These are phyloP conservation scores for Pseudorasbora parva DNA, from an alignment of 2,113 vertebrate genomes.

Conservation along the genomic window DNA sequence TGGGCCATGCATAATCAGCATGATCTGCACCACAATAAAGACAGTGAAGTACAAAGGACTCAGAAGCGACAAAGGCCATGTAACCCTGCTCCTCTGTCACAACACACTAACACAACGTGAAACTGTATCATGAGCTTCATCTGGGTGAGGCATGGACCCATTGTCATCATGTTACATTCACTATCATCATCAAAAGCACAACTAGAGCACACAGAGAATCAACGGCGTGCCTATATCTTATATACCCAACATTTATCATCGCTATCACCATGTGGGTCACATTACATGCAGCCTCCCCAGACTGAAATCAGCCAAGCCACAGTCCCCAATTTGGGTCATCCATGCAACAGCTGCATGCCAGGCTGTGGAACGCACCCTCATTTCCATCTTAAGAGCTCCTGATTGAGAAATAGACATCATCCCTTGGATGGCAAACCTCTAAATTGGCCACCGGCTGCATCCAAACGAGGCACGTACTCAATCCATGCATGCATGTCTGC, in stretches of 20 bases:
- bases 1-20: background rate
- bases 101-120: conserved; percentile 13
- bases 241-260: background rate
- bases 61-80: conserved; percentile 26
- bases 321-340: conserved; percentile 50
- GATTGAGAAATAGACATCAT: conserved; percentile 48
- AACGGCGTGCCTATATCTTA: conserved; percentile 30
- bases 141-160: conserved; percentile 17
- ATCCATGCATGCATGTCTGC: conserved; percentile 10
- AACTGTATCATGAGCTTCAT: conserved; percentile 27
- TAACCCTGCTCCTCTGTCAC: conserved; percentile 17
- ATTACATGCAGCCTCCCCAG: conserved; percentile 24
- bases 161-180: conserved; percentile 12
- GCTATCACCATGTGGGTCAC: conserved; percentile 21
- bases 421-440: conserved; percentile 5
- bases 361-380: conserved; percentile 45
- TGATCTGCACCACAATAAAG: conserved; percentile 32
- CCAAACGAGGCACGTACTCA: background rate
- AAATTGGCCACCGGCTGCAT: conserved; percentile 29
- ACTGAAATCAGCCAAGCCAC: conserved; percentile 16
- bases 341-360: conserved; percentile 46
- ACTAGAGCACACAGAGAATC: background rate
- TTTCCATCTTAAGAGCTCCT: conserved; percentile 52
- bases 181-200: conserved; percentile 2
- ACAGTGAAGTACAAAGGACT: conserved; percentile 9